Percentiles rank a stretch among this genome's conserved stretches.
These are phyloP conservation scores for Falcunculus frontatus DNA, from an alignment of 2,113 vertebrate genomes.

Conservation along the genomic window DNA sequence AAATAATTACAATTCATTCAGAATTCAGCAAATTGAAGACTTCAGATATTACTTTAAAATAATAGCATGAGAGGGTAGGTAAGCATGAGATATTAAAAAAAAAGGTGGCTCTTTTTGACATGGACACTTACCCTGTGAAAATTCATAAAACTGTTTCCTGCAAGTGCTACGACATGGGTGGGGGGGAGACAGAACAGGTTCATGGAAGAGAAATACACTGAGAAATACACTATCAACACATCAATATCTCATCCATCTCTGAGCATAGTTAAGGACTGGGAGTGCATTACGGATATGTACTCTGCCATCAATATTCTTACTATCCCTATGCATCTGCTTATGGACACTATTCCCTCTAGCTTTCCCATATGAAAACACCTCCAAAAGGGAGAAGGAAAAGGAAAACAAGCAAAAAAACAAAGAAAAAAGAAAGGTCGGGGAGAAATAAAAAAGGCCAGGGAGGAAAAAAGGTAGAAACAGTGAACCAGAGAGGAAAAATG, in stretches of 20 bases:
- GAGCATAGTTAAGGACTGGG: neutral
- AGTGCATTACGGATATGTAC: neutral
- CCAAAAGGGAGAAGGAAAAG: neutral
- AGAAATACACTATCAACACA: neutral
- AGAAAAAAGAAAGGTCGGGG: neutral
- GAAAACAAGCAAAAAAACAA: neutral
- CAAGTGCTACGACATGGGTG: fast-evolving
- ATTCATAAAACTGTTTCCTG: neutral
- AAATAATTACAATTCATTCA: neutral
- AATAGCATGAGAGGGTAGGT: neutral
- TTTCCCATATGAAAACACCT: neutral
- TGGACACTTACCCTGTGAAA: neutral
- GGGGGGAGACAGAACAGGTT: neutral
- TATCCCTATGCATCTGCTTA: neutral
- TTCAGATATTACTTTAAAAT: neutral
- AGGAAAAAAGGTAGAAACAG: neutral
- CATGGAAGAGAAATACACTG: neutral
- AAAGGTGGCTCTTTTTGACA: neutral
- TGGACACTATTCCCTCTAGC: neutral
- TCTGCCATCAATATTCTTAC: neutral
- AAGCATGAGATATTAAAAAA: neutral
- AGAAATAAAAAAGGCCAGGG: neutral
- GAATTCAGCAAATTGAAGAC: neutral
- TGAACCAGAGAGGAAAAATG: neutral
- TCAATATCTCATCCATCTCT: neutral